Evolutionary conservation across 2,113 vertebrate genomes (phyloP).

Genomic region (Coregonus clupeaformis): DNA sequence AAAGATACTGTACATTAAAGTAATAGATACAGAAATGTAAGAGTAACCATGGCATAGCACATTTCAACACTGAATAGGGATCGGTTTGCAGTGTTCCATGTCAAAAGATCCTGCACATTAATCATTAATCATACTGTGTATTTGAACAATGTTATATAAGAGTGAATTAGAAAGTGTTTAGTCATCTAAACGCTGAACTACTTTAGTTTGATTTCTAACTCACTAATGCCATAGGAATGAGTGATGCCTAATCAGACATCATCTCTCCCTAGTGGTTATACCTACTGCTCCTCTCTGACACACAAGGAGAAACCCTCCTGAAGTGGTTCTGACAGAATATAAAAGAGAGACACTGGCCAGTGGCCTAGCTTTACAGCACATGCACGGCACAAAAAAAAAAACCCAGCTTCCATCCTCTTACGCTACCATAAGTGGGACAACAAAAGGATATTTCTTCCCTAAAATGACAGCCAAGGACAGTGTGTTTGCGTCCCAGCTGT

Average conservation of each 20-base stretch:
- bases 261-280: constrained; percentile 19
- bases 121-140: background rate
- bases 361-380: background rate
- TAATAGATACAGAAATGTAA: background rate
- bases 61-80: background rate
- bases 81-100: background rate
- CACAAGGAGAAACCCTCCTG: background rate
- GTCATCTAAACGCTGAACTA: background rate
- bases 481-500: background rate
- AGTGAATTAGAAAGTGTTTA: background rate
- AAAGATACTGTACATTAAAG: background rate
- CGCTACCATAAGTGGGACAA: background rate
- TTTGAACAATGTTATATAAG: background rate
- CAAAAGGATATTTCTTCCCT: background rate
- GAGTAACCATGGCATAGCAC: background rate
- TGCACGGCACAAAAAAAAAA: background rate
- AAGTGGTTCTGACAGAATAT: background rate
- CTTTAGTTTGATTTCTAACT: background rate
- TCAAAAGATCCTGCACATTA: background rate
- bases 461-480: background rate
- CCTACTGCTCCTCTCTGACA: background rate
- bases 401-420: background rate
- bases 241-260: background rate
- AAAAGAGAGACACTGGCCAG: background rate
- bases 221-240: too few relatives aligned